Evolutionary conservation across 2,888 invertebrate genomes (phyloP).

Genomic region (Congeria kusceri): DNA sequence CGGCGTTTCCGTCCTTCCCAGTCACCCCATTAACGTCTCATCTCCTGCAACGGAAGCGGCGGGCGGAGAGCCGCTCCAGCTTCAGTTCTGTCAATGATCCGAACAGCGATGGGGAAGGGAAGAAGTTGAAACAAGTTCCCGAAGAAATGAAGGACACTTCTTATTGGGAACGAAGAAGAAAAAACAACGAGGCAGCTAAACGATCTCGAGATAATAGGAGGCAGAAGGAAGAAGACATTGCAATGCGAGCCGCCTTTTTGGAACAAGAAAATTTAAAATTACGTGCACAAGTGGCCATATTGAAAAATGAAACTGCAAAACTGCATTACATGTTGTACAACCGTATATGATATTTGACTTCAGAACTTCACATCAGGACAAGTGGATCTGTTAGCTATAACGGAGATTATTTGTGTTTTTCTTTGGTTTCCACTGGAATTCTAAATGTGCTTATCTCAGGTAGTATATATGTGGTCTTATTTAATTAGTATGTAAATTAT

Average conservation of each 20-base stretch:
- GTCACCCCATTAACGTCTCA: slow-evolving; percentile 79
- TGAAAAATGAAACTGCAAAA: slow-evolving; percentile 80
- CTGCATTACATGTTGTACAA: slow-evolving; percentile 81
- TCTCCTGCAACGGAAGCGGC: slow-evolving; percentile 76
- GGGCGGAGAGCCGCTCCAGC: slow-evolving; percentile 71
- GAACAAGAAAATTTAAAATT: slow-evolving; percentile 81
- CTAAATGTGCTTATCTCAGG: too few species aligned
- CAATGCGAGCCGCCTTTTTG: slow-evolving; percentile 78
- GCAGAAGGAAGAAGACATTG: slow-evolving; percentile 80
- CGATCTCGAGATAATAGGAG: slow-evolving; percentile 77
- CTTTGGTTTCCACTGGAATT: too few species aligned
- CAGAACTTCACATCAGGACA: too few species aligned
- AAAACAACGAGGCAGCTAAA: slow-evolving; percentile 82
- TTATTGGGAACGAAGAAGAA: slow-evolving; percentile 79
- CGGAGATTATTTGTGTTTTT: too few species aligned
- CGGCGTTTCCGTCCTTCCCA: slow-evolving; percentile 71
- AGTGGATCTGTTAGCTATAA: too few species aligned
- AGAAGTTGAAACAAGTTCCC: slow-evolving; percentile 72
- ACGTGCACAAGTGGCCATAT: slow-evolving; percentile 78
- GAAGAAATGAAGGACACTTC: slow-evolving; percentile 78
- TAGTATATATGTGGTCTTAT: too few species aligned
- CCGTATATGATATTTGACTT: slow-evolving; percentile 58
- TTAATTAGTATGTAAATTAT: too few species aligned
- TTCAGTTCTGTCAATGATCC: slow-evolving; percentile 25
- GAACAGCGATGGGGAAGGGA: slow-evolving; percentile 51